These are phyloP conservation scores for Galleria mellonella DNA, from an alignment of 1,140 invertebrate genomes.

Conservation along the genomic window DNA sequence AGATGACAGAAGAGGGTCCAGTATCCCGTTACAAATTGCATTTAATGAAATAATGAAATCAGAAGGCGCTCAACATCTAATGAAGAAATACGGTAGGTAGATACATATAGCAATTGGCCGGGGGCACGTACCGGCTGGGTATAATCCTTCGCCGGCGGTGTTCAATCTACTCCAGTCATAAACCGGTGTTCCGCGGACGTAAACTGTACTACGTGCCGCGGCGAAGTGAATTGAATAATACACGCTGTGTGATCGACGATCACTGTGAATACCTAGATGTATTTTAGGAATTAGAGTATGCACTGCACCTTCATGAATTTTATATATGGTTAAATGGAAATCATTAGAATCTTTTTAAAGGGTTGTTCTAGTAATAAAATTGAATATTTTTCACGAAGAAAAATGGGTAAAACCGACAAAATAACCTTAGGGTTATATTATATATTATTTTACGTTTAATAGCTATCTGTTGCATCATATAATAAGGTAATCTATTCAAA, in stretches of 20 bases:
- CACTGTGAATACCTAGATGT: slow-evolving; percentile 4
- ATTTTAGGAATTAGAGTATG: background rate
- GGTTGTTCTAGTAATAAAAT: too few species aligned
- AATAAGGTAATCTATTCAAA: too few species aligned
- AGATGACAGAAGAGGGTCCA: too few species aligned
- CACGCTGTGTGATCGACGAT: slow-evolving; percentile 8
- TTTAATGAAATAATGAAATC: slow-evolving; percentile 19
- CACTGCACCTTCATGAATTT: too few species aligned
- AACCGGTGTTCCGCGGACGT: slow-evolving; percentile 28
- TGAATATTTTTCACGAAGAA: too few species aligned
- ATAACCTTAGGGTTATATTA: too few species aligned
- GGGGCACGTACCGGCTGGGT: slow-evolving; percentile 15
- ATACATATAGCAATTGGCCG: slow-evolving; percentile 10
- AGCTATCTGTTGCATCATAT: too few species aligned
- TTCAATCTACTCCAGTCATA: slow-evolving; percentile 36
- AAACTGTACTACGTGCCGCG: slow-evolving; percentile 25
- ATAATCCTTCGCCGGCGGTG: slow-evolving; percentile 24
- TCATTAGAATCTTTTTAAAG: too few species aligned
- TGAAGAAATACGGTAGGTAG: slow-evolving; percentile 18
- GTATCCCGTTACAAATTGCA: slow-evolving; percentile 7
- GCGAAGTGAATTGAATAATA: slow-evolving; percentile 10
- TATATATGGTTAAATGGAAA: too few species aligned
- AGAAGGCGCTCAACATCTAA: slow-evolving; percentile 8
- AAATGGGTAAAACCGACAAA: too few species aligned
- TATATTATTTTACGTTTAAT: too few species aligned